Evolutionary conservation across 2,888 invertebrate species (phyloP).

Genomic region (Caenorhabditis zanzibari): DNA sequence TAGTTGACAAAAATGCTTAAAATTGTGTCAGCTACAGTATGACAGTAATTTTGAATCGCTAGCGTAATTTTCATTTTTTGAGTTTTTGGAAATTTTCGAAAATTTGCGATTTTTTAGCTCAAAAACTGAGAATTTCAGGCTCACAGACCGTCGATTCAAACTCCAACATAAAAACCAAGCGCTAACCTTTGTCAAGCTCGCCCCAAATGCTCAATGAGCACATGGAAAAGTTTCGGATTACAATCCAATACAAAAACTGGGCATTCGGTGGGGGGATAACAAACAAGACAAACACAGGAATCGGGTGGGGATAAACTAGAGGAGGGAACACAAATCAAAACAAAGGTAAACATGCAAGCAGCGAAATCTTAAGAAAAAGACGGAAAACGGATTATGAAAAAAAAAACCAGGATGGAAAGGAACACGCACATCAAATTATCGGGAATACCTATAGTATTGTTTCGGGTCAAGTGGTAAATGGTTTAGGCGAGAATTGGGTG

Average conservation of each 20-base stretch:
- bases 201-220: conserved; percentile 27
- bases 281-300: conserved; percentile 17
- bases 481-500: background rate
- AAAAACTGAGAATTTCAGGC: background rate
- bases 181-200: background rate
- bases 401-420: background rate
- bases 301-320: conserved; percentile 7
- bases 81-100: too few relatives aligned
- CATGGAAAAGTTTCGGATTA: conserved; percentile 28
- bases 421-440: conserved; percentile 18
- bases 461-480: conserved; percentile 42
- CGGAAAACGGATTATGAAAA: background rate
- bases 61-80: too few relatives aligned
- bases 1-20: too few relatives aligned
- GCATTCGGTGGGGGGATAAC: background rate
- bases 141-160: too few relatives aligned
- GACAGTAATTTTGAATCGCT: too few relatives aligned
- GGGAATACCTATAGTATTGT: conserved; percentile 22
- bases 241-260: background rate
- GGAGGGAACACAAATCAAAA: conserved; percentile 28
- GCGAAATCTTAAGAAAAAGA: background rate
- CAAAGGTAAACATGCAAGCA: conserved; percentile 25
- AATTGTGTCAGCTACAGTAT: too few relatives aligned
- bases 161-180: too few relatives aligned
- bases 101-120: too few relatives aligned